These are phyloP conservation scores for Neostethus bicornis DNA, from an alignment of 2,797 vertebrate species.

Conservation along the genomic window DNA sequence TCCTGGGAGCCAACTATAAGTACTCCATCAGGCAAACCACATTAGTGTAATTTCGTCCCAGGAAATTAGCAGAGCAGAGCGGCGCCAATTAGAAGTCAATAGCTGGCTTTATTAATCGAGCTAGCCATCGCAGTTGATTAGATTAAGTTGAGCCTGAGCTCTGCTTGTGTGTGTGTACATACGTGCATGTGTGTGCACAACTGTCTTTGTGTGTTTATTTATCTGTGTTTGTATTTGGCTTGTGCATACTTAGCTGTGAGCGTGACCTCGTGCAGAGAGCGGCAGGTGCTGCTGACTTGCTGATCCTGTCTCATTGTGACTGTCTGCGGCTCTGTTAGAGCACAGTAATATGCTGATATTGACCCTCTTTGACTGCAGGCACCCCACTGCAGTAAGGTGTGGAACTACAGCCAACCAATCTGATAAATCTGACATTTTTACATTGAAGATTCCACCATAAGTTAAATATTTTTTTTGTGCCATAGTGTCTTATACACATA, in stretches of 20 bases:
- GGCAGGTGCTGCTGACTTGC: slow-evolving; percentile 81
- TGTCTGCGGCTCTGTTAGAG: slow-evolving; percentile 79
- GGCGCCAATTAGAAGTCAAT: slow-evolving; percentile 90
- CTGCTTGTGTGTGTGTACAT: slow-evolving; percentile 32
- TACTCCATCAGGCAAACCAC: slow-evolving; percentile 87
- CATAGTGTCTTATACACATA: no score
- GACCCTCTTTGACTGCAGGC: slow-evolving; percentile 71
- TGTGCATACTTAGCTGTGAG: slow-evolving; percentile 40
- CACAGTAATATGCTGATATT: slow-evolving; percentile 81
- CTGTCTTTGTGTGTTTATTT: slow-evolving; percentile 53
- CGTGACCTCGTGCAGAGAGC: slow-evolving; percentile 48
- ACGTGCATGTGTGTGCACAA: slow-evolving; percentile 32
- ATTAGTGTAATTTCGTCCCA: slow-evolving; percentile 88
- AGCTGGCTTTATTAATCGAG: slow-evolving; percentile 89
- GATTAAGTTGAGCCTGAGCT: slow-evolving; percentile 77
- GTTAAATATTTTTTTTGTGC: no score
- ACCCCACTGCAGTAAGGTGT: slow-evolving; percentile 38
- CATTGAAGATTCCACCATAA: slow-evolving; percentile 43
- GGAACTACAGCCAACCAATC: slow-evolving; percentile 44
- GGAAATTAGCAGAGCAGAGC: slow-evolving; percentile 88
- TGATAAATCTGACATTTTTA: slow-evolving; percentile 55
- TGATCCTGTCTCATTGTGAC: slow-evolving; percentile 81
- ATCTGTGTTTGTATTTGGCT: slow-evolving; percentile 55
- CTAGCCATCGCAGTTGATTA: slow-evolving; percentile 87
- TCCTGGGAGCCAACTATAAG: slow-evolving; percentile 82